Evolutionary conservation across 2,888 invertebrate species (phyloP), one percentile per base, ranked within the genome.

Genomic region (Luperina testacea): DNA sequence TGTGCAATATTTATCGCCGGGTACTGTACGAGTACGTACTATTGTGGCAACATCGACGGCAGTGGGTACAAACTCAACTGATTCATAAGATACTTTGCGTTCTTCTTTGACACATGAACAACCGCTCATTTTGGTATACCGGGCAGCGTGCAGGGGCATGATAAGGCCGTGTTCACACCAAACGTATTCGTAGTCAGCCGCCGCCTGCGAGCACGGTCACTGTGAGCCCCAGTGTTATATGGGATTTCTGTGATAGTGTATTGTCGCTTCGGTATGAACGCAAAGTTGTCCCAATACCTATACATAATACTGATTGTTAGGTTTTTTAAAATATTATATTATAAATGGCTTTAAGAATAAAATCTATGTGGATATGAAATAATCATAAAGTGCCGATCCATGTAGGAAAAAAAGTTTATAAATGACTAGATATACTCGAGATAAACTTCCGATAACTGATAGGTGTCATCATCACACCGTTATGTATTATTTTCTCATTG

Each of bases 361-460:
- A 82, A 68, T 64, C 38, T 69, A 75, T 63, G 27, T 32, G 61
- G 38, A 32, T 72, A 70, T 80, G 51, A 45, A 67, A 48, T 70
- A 83, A 65, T 61, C 73, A 72, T 80, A 81, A 80, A 83, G 75
- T 81, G 81, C 74, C 63, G 74, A 71, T 72, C 78, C 69, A 77
- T 82, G 84, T 85, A 77, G 76, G 78, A 72, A 82, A 85, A 61
- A 82, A 67, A 73, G 75, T 85, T 74, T 85, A 81, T 74, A 72
- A 79, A 81, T 72, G 72, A 79, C 78, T 85, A 73, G 77, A 85
- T 85, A 75, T 78, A 82, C 64, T 85, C 73, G 71, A 85, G 86
- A 84, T 85, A 85, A 84, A 84, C 69, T 63, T 75, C 17, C 73
- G 84, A 84, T 85, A 82, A 82, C 74, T 82, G 82, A 81, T 76